Evolutionary conservation across 2,888 invertebrate genomes (phyloP), one percentile per base, ranked within the genome.

Genomic region (Rhagium mordax): DNA sequence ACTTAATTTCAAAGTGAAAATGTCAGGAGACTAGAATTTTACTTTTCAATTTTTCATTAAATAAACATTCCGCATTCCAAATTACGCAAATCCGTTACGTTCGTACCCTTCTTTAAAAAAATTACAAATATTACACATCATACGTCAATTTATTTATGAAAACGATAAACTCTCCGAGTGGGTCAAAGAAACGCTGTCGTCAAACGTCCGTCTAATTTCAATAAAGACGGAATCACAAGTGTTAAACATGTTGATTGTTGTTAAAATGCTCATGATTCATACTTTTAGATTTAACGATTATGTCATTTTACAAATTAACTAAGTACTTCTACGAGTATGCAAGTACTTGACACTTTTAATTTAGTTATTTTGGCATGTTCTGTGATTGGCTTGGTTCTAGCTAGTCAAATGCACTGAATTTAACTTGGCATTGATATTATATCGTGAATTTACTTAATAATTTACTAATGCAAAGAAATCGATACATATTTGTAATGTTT

Each of bases 171-270:
- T 61, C 10, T 24, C 24, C 6, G n/a, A 33, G 55, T 67, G 57
- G 67, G 67, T 55, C 20, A 33, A 41, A 21, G 47, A 33, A 55
- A 47, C 15, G n/a, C n/a, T 29, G 60, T 65, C 60, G 49, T 60
- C 21, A 51, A 71, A 65, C n/a, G 24, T 65, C 65, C 24, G 57
- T 60, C 66, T 74, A 77, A 78, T 78, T 76, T 74, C 51, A 74
- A 71, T 72, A 75, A 74, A 67, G 70, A 61, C 21, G 57, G 67
- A 74, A 70, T 77, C 77, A 74, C 53, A 69, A 66, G 72, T 75
- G 79, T 79, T 78, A 78, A 79, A 71, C 69, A 74, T 70, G 72
- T 75, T 76, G 72, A 78, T 79, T 79, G 75, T 79, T 79, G 76
- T 76, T 79, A 72, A 77, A 75, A 72, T 57, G 67, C 57, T 41